Base-by-base conservation (phyloP, 2,888 invertebrate genomes). In the Volucella inflata region DNA sequence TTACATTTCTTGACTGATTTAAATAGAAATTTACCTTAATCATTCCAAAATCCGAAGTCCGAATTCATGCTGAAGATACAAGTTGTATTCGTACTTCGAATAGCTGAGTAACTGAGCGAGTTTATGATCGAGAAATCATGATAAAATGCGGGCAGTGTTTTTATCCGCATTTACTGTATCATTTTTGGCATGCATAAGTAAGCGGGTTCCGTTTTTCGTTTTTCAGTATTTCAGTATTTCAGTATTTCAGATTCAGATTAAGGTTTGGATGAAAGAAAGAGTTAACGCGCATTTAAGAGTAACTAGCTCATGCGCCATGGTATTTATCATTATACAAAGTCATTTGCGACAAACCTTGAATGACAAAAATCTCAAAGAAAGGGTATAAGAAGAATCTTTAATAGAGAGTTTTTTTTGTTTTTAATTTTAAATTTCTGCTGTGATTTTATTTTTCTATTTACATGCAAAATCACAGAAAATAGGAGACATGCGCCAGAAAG, bases 251-350 rank as follows among this genome's bases (percentile, higher is more conserved):
- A 44, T 16, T 38, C 40, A 10, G 38, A n/a, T 16, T 38, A 10
- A 16, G 36, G 11, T 21, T 44, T 11, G 44, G 55, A 68, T 68
- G 68, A 68, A 68, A 68, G 68, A 68, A 68, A 68, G 68, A 68
- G 68, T 68, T 68, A 68, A 68, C 55, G 55, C 42, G 36, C 51
- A 51, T 40, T 38, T 38, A 8, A 12, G 38, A 38, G 38, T 42
- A 16, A 36, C n/a, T 38, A 11, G 38, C 57, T 16, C 40, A 38
- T 59, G 57, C 4, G 38, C 8, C 12, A 16, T 16, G 16, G 8
- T 40, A 40, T 11, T 40, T n/a, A 59, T 38, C 40, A 11, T 38
- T 11, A 6, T 30, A 30, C 30, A 3, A 30, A 40, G 14, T 59
- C 21, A 40, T 21, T 30, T 14, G 44, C 30, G 14, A 55, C 68